These are phyloP conservation scores for Enteromius unitaeniatus DNA, from an alignment of 2,797 vertebrate species.

Conservation along the genomic window DNA sequence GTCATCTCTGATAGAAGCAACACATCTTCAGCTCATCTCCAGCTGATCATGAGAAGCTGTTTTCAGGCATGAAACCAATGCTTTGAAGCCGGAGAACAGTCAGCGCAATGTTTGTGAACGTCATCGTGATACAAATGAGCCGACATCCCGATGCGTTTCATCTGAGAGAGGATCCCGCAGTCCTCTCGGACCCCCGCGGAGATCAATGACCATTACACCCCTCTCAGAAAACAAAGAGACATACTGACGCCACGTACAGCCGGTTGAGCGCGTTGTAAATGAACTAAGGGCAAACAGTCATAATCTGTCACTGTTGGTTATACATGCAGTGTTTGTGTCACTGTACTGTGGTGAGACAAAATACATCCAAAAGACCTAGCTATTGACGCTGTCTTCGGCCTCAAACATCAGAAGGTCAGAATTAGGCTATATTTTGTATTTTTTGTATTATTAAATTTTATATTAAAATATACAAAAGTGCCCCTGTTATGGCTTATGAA, in stretches of 20 bases:
- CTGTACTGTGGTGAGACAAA: background rate
- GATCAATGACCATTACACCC: constrained; percentile 45
- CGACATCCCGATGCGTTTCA: constrained; percentile 31
- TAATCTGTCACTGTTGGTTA: background rate
- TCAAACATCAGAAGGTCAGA: too few species aligned
- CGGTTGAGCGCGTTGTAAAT: constrained; percentile 25
- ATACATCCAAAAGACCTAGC: background rate
- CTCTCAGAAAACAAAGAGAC: constrained; percentile 16
- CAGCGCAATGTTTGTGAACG: constrained; percentile 50
- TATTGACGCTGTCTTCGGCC: too few species aligned
- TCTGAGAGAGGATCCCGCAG: constrained; percentile 23
- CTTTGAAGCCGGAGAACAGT: constrained; percentile 51
- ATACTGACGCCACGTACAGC: background rate
- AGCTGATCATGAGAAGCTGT: constrained; percentile 36
- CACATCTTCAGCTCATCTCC: constrained; percentile 28
- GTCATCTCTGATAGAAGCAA: background rate
- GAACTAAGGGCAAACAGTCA: background rate
- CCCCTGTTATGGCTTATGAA: too few species aligned
- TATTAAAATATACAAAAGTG: background rate
- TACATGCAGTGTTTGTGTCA: background rate
- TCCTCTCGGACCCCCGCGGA: constrained; percentile 14
- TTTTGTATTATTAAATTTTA: background rate
- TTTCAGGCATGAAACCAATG: constrained; percentile 23
- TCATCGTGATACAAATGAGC: constrained; percentile 53
- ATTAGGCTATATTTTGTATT: too few species aligned